Conservation (phyloP, 1,140 invertebrate genomes). For the Planococcus citri region DNA sequence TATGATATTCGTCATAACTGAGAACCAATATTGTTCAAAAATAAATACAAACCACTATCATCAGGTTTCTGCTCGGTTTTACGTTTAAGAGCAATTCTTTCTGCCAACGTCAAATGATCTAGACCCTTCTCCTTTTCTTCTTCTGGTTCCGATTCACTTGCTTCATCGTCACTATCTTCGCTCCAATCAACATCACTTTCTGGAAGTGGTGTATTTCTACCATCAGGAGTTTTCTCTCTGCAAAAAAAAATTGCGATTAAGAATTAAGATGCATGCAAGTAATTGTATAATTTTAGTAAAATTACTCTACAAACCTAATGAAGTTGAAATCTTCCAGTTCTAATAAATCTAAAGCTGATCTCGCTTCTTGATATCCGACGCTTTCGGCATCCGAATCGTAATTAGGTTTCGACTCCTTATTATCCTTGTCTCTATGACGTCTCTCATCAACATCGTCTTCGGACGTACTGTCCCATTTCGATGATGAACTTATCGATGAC, state of each 20-base stretch:
- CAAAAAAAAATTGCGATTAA: constrained; percentile 5
- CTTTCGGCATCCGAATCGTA: constrained; percentile 7
- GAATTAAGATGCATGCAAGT: neutral
- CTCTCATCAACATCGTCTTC: neutral
- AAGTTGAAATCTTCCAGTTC: constrained; percentile 23
- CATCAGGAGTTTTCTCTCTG: constrained; percentile 29
- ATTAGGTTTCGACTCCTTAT: neutral
- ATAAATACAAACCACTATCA: neutral
- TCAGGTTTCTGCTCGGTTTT: neutral
- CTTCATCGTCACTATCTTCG: constrained; percentile 17
- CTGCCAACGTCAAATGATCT: neutral
- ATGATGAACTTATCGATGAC: constrained; percentile 15
- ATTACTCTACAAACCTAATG: constrained; percentile 11
- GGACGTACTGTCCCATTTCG: constrained; percentile 11
- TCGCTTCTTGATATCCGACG: constrained; percentile 6
- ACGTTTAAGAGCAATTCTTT: neutral
- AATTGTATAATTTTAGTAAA: neutral
- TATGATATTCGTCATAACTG: no score
- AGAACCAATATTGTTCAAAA: no score
- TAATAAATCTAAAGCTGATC: constrained; percentile 12
- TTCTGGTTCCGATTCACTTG: constrained; percentile 23
- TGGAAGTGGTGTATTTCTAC: constrained; percentile 31
- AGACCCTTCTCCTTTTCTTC: neutral
- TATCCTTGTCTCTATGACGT: neutral
- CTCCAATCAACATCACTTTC: constrained; percentile 20